Evolutionary conservation across 2,113 vertebrate genomes (phyloP).

Genomic region (Cinclus mexicanus): DNA sequence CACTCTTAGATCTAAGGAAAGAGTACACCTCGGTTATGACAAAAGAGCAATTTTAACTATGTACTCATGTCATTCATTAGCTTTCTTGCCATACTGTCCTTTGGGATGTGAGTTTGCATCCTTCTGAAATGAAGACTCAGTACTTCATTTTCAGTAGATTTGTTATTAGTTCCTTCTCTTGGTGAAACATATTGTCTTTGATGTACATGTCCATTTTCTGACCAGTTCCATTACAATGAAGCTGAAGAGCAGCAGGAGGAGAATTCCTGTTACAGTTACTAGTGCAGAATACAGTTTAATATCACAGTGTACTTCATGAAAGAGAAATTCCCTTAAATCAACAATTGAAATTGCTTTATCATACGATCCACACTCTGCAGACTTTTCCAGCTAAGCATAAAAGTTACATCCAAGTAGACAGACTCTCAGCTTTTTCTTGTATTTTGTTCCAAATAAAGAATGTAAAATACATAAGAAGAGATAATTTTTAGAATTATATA

Average conservation of each 20-base stretch:
- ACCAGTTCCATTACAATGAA: not conserved
- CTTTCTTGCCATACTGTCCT: conserved; percentile 17
- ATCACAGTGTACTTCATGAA: not conserved
- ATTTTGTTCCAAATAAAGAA: not conserved
- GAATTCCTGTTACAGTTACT: not conserved
- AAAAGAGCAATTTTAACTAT: conserved; percentile 18
- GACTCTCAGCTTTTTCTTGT: not conserved
- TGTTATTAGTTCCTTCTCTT: conserved; percentile 16
- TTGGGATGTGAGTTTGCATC: conserved; percentile 17
- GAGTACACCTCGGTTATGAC: not conserved
- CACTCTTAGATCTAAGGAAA: not conserved
- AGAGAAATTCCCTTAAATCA: not conserved
- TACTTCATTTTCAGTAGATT: conserved; percentile 20
- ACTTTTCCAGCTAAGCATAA: not conserved
- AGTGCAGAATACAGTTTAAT: not conserved
- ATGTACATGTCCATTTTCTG: not conserved
- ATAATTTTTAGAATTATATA: not conserved
- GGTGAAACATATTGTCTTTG: conserved; percentile 6
- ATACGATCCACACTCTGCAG: not conserved
- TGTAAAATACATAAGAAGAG: not conserved
- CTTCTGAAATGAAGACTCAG: not conserved
- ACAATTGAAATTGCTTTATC: not conserved
- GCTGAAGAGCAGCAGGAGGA: not conserved
- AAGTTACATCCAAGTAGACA: not conserved
- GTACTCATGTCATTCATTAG: not conserved